A percentile compares a stretch with the other conserved stretches of the same genome.
Conservation (phyloP, 2,797 vertebrate species). For the Orestias chungarensis region DNA sequence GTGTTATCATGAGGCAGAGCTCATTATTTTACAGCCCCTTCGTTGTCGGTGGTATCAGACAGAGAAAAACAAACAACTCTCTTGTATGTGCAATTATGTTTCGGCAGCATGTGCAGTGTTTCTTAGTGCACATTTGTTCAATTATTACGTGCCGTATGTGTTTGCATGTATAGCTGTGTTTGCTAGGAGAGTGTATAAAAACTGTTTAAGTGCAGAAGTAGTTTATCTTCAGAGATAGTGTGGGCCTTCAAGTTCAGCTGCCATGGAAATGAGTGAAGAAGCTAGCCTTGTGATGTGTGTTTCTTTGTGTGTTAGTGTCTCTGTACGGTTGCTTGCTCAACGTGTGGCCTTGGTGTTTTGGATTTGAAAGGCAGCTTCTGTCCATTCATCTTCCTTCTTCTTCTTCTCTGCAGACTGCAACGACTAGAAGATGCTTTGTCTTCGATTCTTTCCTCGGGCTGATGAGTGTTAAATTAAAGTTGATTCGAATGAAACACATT, state of each 20-base stretch:
- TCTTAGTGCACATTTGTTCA: slow-evolving; percentile 38
- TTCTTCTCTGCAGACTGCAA: background rate
- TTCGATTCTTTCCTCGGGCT: slow-evolving; percentile 92
- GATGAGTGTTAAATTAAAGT: slow-evolving; percentile 1
- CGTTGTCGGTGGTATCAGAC: background rate
- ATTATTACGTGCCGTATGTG: background rate
- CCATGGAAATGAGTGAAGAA: slow-evolving; percentile 27
- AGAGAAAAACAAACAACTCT: background rate
- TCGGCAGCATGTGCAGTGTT: slow-evolving; percentile 24
- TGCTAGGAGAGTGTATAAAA: slow-evolving; percentile 5
- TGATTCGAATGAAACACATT: background rate
- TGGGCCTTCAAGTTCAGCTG: slow-evolving; percentile 29
- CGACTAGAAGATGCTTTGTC: slow-evolving; percentile 97
- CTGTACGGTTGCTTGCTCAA: slow-evolving; percentile 19
- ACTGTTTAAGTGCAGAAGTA: slow-evolving; percentile 33
- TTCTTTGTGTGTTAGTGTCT: slow-evolving; percentile 11
- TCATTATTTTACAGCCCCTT: background rate
- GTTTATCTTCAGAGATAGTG: slow-evolving; percentile 20
- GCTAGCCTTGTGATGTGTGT: background rate
- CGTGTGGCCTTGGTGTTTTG: slow-evolving; percentile 24
- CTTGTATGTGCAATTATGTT: slow-evolving; percentile 5
- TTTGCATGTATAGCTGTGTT: background rate
- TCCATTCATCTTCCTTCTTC: slow-evolving; percentile 9
- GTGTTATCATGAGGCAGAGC: too few relatives aligned
- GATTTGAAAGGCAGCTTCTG: slow-evolving; percentile 34